Base-by-base conservation (phyloP, 2,888 invertebrate species). In the Himalopsyche anomala region DNA sequence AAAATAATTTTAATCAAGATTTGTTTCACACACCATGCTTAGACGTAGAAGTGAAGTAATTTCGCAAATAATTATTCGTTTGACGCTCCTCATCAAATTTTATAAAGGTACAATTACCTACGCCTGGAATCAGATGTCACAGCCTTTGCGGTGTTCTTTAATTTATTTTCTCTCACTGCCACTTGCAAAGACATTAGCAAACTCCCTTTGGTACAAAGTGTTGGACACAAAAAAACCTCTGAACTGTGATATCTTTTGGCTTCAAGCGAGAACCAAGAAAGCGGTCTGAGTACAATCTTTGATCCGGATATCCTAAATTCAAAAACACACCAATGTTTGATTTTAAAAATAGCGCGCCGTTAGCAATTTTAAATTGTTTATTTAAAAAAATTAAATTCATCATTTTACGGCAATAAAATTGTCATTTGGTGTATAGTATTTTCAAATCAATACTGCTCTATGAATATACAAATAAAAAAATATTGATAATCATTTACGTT, bases 91-190 rank as follows among this genome's bases (percentile, higher is more conserved):
- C 74, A 38, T 74, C 74, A 74, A 74, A 74, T 74, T 74, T 74
- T 36, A 74, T 74, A 74, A 36, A 74, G 74, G 74, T 36, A 74
- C 74, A 74, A 74, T 74, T 74, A 74, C 74, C 74, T 74, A 74
- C 74, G 74, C 74, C 74, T 74, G 74, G 36, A 74, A 36, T 74
- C 74, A 74, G 74, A 74, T 36, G 74, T 74, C 74, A 69, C 28
- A n/a, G 74, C 74, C 74, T 74, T 74, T 74, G 74, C 74, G 74
- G 80, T n/a, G 8, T 45, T 80, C 45, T 80, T 80, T 80, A 80
- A 80, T 80, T 80, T 80, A 51, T 80, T 80, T 80, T 80, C 80
- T 80, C 80, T 80, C 45, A n/a, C 80, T 80, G 80, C 42, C 80
- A 45, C 80, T 51, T 80, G 80, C 74, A 74, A 74, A 74, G 36